Conservation (phyloP, 2,888 invertebrate species). For the Cephus rjabovi region DNA sequence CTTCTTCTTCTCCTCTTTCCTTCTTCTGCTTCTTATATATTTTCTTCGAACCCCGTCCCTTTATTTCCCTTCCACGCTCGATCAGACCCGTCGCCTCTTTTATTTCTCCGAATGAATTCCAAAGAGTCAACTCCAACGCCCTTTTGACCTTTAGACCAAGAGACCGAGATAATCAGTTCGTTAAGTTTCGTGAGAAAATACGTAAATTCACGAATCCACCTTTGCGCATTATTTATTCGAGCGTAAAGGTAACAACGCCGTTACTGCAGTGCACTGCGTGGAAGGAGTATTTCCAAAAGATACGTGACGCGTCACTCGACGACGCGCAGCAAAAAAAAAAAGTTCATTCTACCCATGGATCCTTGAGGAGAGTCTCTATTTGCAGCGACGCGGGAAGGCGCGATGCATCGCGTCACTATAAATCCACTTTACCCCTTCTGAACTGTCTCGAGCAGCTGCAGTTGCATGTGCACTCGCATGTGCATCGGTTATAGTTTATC, state of each 20-base stretch:
- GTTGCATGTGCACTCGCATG: not conserved
- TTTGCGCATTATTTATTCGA: not conserved
- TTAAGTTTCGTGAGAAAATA: not conserved
- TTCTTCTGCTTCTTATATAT: not conserved
- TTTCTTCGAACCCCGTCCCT: not conserved
- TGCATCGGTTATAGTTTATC: not conserved
- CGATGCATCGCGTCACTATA: not conserved
- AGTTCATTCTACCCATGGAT: not conserved
- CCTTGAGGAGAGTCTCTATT: not conserved
- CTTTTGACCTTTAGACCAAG: not conserved
- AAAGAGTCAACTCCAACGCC: not conserved
- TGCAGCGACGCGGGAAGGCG: not conserved
- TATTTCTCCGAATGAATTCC: not conserved
- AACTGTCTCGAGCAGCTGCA: not conserved
- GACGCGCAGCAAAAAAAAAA: too few relatives aligned
- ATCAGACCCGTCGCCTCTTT: not conserved
- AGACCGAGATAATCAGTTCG: not conserved
- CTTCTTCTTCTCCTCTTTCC: not conserved
- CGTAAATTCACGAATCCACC: not conserved
- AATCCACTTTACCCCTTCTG: not conserved
- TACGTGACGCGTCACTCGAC: not conserved
- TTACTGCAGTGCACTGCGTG: not conserved
- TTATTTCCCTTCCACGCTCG: not conserved
- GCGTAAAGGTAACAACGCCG: not conserved
- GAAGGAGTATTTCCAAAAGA: not conserved